Conservation (phyloP, 2,113 vertebrate species). For the rat (Rattus norvegicus) region GRCr8 NC_086024.1:30183501-30184000, state of each 20-base stretch:
- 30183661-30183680: slow-evolving; percentile 51
- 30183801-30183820: not conserved
- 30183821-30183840: not conserved
- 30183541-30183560: slow-evolving; percentile 79
- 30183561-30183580: slow-evolving; percentile 82
- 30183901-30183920: not conserved
- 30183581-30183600: slow-evolving; percentile 80
- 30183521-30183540: slow-evolving; percentile 84
- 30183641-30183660: slow-evolving; percentile 53
- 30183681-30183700: slow-evolving; percentile 31
- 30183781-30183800: not conserved
- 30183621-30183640: slow-evolving; percentile 72
- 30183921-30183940: not conserved
- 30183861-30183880: not conserved
- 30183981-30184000: not conserved
- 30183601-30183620: slow-evolving; percentile 77
- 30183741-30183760: not conserved
- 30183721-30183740: slow-evolving; percentile 28
- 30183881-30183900: not conserved
- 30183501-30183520: slow-evolving; percentile 81
- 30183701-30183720: not conserved
- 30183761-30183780: not conserved
- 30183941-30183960: not conserved
- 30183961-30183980: not conserved
- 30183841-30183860: not conserved